Conservation (phyloP, 2,888 invertebrate species). For the Plebejus anna region DNA sequence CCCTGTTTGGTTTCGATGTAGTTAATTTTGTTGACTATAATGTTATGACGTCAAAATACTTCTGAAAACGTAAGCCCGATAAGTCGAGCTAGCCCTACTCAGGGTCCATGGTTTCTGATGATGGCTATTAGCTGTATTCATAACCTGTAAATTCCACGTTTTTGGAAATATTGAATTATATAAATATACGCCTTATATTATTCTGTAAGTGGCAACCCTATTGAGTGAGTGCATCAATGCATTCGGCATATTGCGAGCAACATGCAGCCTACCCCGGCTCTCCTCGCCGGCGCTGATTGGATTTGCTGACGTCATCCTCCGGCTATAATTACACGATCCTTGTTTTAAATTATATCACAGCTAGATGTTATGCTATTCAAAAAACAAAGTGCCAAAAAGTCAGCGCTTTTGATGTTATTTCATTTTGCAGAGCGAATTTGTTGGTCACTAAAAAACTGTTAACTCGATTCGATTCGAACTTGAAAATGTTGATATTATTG, state of each 20-base stretch:
- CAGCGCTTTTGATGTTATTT: background rate
- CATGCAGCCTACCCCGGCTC: slow-evolving; percentile 47
- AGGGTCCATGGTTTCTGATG: too few relatives aligned
- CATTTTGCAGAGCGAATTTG: background rate
- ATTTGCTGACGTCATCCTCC: slow-evolving; percentile 47
- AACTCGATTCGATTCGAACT: too few relatives aligned
- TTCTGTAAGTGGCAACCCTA: slow-evolving; percentile 51
- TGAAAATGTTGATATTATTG: too few relatives aligned
- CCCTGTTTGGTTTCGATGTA: too few relatives aligned
- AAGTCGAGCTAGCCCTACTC: too few relatives aligned
- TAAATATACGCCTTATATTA: background rate
- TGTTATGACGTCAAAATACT: too few relatives aligned
- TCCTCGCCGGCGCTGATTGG: slow-evolving; percentile 65
- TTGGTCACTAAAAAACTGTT: background rate
- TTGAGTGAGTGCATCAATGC: slow-evolving; percentile 57
- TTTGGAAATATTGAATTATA: too few relatives aligned
- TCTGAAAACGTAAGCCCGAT: too few relatives aligned
- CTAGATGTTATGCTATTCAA: slow-evolving; percentile 14
- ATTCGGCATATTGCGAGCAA: slow-evolving; percentile 63
- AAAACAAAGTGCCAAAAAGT: background rate
- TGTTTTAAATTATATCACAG: slow-evolving; percentile 13
- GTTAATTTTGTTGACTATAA: too few relatives aligned
- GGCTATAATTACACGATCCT: slow-evolving; percentile 23
- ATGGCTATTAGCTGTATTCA: too few relatives aligned
- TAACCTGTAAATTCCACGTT: too few relatives aligned